Evolutionary conservation across 2,888 invertebrate genomes (phyloP), one percentile per base, ranked within the genome.

Genomic region (Pristionchus mayeri): DNA sequence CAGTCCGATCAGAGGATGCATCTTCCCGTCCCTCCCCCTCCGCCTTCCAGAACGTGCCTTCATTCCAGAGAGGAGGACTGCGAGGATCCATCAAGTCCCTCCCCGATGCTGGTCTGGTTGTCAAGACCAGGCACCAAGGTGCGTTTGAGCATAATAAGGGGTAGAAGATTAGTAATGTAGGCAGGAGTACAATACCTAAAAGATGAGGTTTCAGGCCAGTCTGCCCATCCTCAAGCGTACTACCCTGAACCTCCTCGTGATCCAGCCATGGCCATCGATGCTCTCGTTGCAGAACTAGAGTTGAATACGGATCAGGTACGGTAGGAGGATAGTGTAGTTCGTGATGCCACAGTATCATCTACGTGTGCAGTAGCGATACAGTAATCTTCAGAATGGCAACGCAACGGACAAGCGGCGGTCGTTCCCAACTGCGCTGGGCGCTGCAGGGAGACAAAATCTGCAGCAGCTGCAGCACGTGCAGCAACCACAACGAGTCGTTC

Each of bases 241-340:
- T 52, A 50, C 34, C 78, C 78, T 60, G 52, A 37, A 44, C 81
- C 34, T 3, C 34, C 79, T 50, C 75, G 34, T 40, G 91, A 91
- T 60, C 91, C 91, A 9, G 87, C 86, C 2, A 85, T 89, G 82
- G 90, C 92, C 9, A 91, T 92, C 34, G 91, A 92, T 87, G 89
- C 89, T n/a, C 85, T 92, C 40, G 91, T 92, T 0, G 92, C 92
- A 0, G 92, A 92, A 79, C 78, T 92, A 76, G 92, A 92, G 63
- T 84, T 92, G 78, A 92, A 92, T 85, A 91, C 90, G 2, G 90
- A 91, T 81, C 86, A 86, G 76, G 88, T 90, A 82, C 63, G 57
- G 78, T 30, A n/a, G 27, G 11, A 34, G 18, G 6, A 48, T 13
- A 21, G 44, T 16, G 76, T 76, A 44, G 1, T n/a, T 9, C 27